phyloP scores from a whole-genome alignment of 2,797 vertebrate genomes.

The Pogonophryne albipinna region DNA sequence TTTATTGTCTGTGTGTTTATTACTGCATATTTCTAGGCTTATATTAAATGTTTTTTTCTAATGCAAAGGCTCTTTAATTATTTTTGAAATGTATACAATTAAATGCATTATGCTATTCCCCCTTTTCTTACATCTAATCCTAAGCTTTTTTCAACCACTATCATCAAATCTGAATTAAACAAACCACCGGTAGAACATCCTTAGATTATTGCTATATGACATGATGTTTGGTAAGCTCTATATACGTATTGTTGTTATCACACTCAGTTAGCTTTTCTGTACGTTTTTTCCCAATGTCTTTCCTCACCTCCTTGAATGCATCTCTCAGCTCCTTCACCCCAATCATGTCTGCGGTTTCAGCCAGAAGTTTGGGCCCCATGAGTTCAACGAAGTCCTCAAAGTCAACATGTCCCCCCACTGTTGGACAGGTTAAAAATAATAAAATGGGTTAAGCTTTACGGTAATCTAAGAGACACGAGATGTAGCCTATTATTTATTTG shows the following conservation, averaged over 20 bases:
- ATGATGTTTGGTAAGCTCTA: no score
- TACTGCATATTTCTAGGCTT: no score
- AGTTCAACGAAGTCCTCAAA: constrained; percentile 99
- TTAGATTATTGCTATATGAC: background rate
- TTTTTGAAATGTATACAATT: no score
- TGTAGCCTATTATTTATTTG: background rate
- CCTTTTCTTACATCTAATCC: background rate
- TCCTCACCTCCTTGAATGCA: constrained; percentile 94
- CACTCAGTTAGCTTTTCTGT: background rate
- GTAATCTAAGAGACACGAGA: background rate
- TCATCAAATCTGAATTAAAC: background rate
- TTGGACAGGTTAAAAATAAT: constrained; percentile 7
- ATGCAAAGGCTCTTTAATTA: no score
- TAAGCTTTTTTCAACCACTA: background rate
- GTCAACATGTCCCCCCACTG: constrained; percentile 98
- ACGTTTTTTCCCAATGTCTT: background rate
- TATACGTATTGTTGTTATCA: no score
- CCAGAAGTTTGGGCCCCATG: constrained; percentile 98
- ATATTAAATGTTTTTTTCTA: no score
- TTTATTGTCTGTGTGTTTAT: no score
- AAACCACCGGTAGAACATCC: background rate
- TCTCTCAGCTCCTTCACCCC: constrained; percentile 97
- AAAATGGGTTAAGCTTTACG: background rate
- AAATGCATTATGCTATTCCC: no score
- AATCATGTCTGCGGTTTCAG: constrained; percentile 98